Conservation (phyloP, 2,113 vertebrate species). For the Phrynosoma platyrhinos region DNA sequence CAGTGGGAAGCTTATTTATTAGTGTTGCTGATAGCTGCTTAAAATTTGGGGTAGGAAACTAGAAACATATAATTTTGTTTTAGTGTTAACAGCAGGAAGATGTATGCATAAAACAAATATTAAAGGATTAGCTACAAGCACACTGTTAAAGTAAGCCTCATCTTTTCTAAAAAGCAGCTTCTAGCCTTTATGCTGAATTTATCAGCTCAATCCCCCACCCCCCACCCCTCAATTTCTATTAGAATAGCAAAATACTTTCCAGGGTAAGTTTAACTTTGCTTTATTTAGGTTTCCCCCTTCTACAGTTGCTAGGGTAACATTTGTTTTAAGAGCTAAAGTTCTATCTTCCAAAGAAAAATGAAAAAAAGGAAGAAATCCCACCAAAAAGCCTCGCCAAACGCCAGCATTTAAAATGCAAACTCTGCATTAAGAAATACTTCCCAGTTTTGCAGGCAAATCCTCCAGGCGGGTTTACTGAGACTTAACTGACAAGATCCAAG, state of each 20-base stretch:
- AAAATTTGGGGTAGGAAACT: slow-evolving; percentile 63
- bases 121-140: slow-evolving; percentile 73
- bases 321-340: slow-evolving; percentile 30
- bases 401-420: slow-evolving; percentile 51
- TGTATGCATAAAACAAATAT: slow-evolving; percentile 65
- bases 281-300: not conserved
- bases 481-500: slow-evolving; percentile 51
- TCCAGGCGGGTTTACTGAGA: slow-evolving; percentile 49
- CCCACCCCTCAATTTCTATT: slow-evolving; percentile 61
- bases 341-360: not conserved
- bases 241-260: slow-evolving; percentile 51
- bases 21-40: slow-evolving; percentile 60
- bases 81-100: slow-evolving; percentile 61
- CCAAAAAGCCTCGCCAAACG: not conserved
- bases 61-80: slow-evolving; percentile 54
- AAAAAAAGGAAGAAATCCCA: not conserved
- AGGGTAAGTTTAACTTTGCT: slow-evolving; percentile 32
- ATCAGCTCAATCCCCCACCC: not conserved
- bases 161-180: slow-evolving; percentile 59
- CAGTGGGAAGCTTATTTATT: slow-evolving; percentile 60
- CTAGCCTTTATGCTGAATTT: slow-evolving; percentile 57
- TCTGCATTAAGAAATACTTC: slow-evolving; percentile 29
- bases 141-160: slow-evolving; percentile 58
- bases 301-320: not conserved
- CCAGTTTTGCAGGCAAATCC: slow-evolving; percentile 57